phyloP scores from a whole-genome alignment of 2,888 invertebrate species.

The Andricus quercusramuli region DNA sequence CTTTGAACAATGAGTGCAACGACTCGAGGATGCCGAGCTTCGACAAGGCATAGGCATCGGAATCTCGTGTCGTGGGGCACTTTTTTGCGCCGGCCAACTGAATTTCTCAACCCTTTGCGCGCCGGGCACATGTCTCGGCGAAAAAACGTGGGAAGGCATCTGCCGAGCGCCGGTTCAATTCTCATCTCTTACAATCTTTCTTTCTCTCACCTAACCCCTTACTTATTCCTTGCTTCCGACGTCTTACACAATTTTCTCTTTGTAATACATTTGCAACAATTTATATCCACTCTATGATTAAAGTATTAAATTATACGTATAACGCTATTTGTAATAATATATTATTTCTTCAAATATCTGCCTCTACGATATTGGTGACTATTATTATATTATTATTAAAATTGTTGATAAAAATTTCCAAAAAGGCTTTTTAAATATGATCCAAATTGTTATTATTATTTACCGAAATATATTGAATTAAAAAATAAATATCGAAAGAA shows the following conservation, averaged over 20 bases:
- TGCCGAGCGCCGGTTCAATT: conserved; percentile 64
- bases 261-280: conserved; percentile 42
- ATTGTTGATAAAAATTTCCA: no score
- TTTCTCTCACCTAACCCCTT: conserved; percentile 53
- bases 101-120: conserved; percentile 72
- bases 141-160: conserved; percentile 76
- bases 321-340: background rate
- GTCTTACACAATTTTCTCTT: conserved; percentile 55
- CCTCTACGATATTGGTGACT: background rate
- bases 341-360: background rate
- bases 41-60: conserved; percentile 59
- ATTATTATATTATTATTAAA: background rate
- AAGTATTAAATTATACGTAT: background rate
- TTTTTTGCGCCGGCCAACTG: conserved; percentile 68
- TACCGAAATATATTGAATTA: no score
- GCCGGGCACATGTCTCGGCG: conserved; percentile 73
- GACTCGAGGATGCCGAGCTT: conserved; percentile 37
- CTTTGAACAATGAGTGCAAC: conserved; percentile 59
- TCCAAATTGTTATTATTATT: no score
- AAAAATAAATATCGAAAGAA: no score
- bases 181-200: conserved; percentile 50
- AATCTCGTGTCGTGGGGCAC: conserved; percentile 66
- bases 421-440: no score
- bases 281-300: conserved; percentile 52
- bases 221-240: conserved; percentile 49